Evolutionary conservation across 2,888 invertebrate genomes (phyloP).

Genomic region (Ommatoiulus sabulosus): DNA sequence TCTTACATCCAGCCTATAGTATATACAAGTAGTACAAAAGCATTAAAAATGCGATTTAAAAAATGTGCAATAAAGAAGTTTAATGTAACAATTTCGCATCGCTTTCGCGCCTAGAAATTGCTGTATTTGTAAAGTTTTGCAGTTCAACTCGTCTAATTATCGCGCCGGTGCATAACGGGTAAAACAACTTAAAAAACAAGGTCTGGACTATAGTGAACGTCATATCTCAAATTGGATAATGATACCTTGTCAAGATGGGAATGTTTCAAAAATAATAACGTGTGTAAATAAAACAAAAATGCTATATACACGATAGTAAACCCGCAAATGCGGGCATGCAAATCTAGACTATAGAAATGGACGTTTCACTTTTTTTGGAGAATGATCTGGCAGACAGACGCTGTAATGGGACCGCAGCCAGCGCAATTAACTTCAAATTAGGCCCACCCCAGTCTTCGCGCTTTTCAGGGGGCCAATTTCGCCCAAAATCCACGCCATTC

Average conservation of each 20-base stretch:
- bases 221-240: background rate
- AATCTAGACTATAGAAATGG: background rate
- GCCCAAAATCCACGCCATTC: background rate
- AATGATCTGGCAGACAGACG: conserved; percentile 1
- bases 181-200: background rate
- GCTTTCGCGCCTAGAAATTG: too few species aligned
- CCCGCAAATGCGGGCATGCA: background rate
- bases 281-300: background rate
- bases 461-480: background rate
- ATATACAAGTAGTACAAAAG: too few species aligned
- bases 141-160: too few species aligned
- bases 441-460: background rate
- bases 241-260: background rate
- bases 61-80: too few species aligned
- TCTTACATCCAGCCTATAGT: too few species aligned
- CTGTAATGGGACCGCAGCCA: background rate
- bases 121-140: too few species aligned
- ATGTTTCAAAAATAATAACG: background rate
- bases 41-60: too few species aligned
- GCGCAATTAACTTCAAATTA: background rate
- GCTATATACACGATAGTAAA: background rate
- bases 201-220: background rate
- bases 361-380: background rate
- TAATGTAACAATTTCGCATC: too few species aligned
- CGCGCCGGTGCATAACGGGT: too few species aligned